These are phyloP conservation scores for Eleutherodactylus coqui DNA, from an alignment of 2,797 vertebrate species.

Conservation along the genomic window DNA sequence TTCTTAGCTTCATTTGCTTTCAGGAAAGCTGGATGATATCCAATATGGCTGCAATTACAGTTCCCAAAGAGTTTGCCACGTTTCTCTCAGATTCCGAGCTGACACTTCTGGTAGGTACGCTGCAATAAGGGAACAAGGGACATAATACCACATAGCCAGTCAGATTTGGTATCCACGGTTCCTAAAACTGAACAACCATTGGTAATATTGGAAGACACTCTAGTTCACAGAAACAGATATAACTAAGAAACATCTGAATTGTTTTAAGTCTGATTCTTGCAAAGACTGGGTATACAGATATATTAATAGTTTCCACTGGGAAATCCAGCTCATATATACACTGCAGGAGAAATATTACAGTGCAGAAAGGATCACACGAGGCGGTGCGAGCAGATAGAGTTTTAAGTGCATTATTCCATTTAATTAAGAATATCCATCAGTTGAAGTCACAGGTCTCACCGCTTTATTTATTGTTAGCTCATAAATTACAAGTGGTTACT, in stretches of 20 bases:
- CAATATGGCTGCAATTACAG: too few relatives aligned
- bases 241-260: background rate
- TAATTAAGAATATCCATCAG: background rate
- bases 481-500: background rate
- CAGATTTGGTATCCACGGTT: too few relatives aligned
- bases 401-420: background rate
- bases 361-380: background rate
- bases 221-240: background rate
- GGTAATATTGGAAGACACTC: background rate
- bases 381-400: too few relatives aligned
- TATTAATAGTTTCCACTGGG: background rate
- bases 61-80: too few relatives aligned
- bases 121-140: background rate
- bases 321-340: background rate
- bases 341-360: background rate
- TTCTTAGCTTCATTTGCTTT: too few relatives aligned
- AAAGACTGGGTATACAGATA: background rate
- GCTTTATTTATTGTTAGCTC: background rate
- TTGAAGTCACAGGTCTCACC: background rate
- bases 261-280: background rate
- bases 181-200: background rate
- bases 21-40: too few relatives aligned
- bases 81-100: too few relatives aligned
- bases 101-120: too few relatives aligned
- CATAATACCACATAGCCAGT: too few relatives aligned